Percentiles rank a stretch among this genome's conserved stretches.
Conservation (phyloP, 2,113 vertebrate genomes). For the Elgaria multicarinata region DNA sequence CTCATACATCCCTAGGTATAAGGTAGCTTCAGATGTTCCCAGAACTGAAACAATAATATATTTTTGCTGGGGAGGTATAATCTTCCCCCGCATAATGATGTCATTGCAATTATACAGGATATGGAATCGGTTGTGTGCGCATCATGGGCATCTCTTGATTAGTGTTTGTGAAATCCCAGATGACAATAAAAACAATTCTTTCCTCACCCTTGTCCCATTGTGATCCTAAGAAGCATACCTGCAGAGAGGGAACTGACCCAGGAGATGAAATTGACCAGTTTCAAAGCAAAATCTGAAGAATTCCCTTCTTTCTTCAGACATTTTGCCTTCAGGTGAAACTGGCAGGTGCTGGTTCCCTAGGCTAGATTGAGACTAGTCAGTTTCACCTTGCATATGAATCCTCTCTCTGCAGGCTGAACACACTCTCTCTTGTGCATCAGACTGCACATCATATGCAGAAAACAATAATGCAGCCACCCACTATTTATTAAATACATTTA, state of each 20-base stretch:
- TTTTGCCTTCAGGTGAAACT: not conserved
- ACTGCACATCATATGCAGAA: not conserved
- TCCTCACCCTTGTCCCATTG: not conserved
- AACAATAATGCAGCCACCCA: not conserved
- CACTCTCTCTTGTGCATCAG: no score
- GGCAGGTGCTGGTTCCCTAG: not conserved
- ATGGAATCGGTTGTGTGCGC: not conserved
- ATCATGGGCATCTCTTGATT: not conserved
- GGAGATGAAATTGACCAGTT: not conserved
- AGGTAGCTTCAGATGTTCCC: not conserved
- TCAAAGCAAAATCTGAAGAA: not conserved
- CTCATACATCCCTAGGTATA: no score
- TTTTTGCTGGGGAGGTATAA: not conserved
- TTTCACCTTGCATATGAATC: not conserved
- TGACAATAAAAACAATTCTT: not conserved
- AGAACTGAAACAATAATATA: not conserved
- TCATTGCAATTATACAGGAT: no score
- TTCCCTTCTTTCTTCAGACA: not conserved
- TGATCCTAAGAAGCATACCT: not conserved
- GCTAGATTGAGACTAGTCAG: not conserved
- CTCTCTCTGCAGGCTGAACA: not conserved
- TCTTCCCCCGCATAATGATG: not conserved
- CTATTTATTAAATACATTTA: not conserved
- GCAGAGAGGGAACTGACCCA: not conserved
- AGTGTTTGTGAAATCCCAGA: not conserved